Evolutionary conservation across 2,113 vertebrate genomes (phyloP), one percentile per base, ranked within the genome.

Genomic region (Tachycineta bicolor): DNA sequence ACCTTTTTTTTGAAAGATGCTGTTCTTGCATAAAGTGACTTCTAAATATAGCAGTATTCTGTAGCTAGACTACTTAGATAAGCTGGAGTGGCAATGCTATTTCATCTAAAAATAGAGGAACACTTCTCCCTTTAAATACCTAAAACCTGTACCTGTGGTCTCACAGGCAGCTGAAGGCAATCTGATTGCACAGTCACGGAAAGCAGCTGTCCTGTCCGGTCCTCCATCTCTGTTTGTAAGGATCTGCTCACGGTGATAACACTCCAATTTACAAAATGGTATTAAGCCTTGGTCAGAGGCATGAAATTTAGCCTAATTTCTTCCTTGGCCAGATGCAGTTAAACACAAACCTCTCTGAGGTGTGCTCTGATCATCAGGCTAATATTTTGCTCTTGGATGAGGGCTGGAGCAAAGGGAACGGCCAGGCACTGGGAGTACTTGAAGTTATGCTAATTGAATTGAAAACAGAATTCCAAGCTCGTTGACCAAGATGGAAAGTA

Each of bases 31-130:
- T 58, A 82, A 79, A 80, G 65, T 34, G 44, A 56, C 55, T 93
- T 73, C 92, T 95, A 94, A 96, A 92, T 90, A 88, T 41, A 93
- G 73, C 34, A 47, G 26, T 19, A 73, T 59, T 87, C 23, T 94
- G 63, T 28, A 77, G 75, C 59, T 78, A 79, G 46, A 84, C 46
- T 52, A 33, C 73, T 84, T 44, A 89, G 64, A 92, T 90, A 87
- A 94, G 83, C 73, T 64, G 24, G 26, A 80, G 34, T 93, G 56
- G 71, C 71, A 69, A 77, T 68, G 64, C 55, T 58, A 77, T 93
- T 85, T 80, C 34, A 77, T 52, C 75, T 90, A 86, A 93, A 94
- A 96, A 94, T 79, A 89, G 84, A 84, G 64, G 64, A 93, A 76
- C 10, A 24, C 26, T 91, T 86, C 85, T 80, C 56, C n/a, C 37